These are phyloP conservation scores for Saccostrea cuccullata DNA, from an alignment of 1,140 invertebrate species.

Conservation along the genomic window DNA sequence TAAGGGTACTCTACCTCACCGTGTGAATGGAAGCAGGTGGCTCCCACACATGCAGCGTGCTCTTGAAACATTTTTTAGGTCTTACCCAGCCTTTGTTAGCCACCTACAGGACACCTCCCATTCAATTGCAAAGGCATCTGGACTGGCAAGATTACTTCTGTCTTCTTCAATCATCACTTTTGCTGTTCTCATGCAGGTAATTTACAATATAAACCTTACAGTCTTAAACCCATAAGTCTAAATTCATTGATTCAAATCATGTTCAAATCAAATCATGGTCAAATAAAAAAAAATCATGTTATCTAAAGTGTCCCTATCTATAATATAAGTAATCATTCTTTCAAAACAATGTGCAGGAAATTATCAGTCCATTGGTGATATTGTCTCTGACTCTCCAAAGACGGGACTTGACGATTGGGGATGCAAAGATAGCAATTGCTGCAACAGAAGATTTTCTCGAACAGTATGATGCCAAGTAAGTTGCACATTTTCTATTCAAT, in stretches of 20 bases:
- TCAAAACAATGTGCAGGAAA: not conserved
- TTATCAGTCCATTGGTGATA: not conserved
- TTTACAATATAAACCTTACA: not conserved
- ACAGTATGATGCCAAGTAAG: not conserved
- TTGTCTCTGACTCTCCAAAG: slow-evolving; percentile 27
- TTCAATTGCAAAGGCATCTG: slow-evolving; percentile 6
- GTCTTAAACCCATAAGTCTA: not conserved
- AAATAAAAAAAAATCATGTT: not conserved
- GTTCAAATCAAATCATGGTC: not conserved
- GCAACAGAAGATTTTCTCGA: slow-evolving; percentile 26
- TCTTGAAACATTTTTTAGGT: slow-evolving; percentile 5
- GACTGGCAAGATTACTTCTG: slow-evolving; percentile 33
- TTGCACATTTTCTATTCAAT: not conserved
- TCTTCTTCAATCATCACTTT: not conserved
- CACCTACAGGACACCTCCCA: slow-evolving; percentile 24
- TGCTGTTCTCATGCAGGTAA: slow-evolving; percentile 37
- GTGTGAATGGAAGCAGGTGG: slow-evolving; percentile 26
- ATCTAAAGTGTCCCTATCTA: not conserved
- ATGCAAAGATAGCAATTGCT: slow-evolving; percentile 26
- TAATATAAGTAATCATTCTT: not conserved
- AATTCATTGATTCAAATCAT: not conserved
- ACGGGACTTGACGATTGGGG: slow-evolving; percentile 11
- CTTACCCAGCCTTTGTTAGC: slow-evolving; percentile 32
- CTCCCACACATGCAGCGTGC: slow-evolving; percentile 32
- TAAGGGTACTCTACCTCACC: slow-evolving; percentile 11